Evolutionary conservation across 2,888 invertebrate genomes (phyloP).

Genomic region (Orchestes rusci): DNA sequence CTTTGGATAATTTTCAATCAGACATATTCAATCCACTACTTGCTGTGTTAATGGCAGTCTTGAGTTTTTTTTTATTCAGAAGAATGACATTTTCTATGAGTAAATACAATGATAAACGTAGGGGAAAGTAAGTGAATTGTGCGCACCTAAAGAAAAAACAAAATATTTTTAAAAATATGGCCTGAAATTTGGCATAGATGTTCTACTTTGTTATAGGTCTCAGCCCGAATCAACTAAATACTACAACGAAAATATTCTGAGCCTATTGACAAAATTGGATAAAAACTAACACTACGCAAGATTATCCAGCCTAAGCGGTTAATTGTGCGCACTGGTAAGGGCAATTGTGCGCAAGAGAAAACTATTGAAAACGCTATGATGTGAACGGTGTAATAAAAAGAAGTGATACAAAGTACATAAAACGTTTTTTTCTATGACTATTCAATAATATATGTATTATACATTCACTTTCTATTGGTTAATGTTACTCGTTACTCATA

Average conservation of each 20-base stretch:
- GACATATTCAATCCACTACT: no score
- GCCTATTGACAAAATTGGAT: not conserved
- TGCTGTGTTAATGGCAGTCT: no score
- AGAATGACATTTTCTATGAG: no score
- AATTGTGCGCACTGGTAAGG: not conserved
- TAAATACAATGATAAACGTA: no score
- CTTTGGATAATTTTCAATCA: no score
- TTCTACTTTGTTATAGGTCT: not conserved
- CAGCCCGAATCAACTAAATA: not conserved
- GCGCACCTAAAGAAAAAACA: not conserved
- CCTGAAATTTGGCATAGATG: not conserved
- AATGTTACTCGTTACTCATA: no score
- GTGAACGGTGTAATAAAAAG: not conserved
- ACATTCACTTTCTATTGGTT: no score
- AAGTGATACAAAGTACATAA: conserved; percentile 4
- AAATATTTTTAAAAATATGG: not conserved
- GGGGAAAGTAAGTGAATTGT: conserved; percentile 1
- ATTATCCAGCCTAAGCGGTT: not conserved
- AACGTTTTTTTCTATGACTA: no score
- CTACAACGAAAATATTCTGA: not conserved
- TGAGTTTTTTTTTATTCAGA: no score
- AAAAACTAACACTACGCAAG: not conserved
- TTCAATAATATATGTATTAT: no score
- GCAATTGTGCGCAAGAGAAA: not conserved
- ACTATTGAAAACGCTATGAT: not conserved